phyloP scores from a whole-genome alignment of 2,797 vertebrate genomes.

The Coracias cyanogaster region DNA sequence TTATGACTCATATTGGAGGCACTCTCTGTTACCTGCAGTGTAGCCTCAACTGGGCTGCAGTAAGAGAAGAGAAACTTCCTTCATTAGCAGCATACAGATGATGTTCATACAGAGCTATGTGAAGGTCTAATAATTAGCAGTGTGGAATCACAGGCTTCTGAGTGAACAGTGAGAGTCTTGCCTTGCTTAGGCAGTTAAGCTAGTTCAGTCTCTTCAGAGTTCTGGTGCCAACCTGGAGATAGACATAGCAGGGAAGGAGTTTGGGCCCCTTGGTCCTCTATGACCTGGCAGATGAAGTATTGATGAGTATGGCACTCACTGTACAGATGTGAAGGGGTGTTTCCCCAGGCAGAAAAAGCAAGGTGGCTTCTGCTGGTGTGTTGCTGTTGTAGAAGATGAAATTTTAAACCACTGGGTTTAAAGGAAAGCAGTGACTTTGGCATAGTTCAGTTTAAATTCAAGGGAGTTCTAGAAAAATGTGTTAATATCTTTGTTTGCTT shows the following conservation, averaged over 20 bases:
- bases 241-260: fast-evolving
- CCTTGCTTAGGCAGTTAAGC: neutral
- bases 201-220: neutral
- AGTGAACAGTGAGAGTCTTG: neutral
- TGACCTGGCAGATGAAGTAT: neutral
- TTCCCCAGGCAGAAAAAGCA: neutral
- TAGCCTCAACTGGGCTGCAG: neutral
- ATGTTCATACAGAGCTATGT: neutral
- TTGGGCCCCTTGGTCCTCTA: neutral
- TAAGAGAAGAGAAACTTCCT: neutral
- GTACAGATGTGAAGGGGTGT: neutral
- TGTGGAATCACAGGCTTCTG: neutral
- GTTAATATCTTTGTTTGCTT: neutral
- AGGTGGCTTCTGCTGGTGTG: neutral
- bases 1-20: neutral
- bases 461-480: neutral
- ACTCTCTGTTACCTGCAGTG: neutral
- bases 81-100: neutral
- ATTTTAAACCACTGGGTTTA: neutral
- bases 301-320: neutral
- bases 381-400: neutral
- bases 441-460: neutral
- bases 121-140: neutral
- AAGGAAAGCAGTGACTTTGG: neutral
- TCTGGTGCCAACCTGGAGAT: neutral